phyloP scores from a whole-genome alignment of 1,140 invertebrate species.

The Lineus longissimus region DNA sequence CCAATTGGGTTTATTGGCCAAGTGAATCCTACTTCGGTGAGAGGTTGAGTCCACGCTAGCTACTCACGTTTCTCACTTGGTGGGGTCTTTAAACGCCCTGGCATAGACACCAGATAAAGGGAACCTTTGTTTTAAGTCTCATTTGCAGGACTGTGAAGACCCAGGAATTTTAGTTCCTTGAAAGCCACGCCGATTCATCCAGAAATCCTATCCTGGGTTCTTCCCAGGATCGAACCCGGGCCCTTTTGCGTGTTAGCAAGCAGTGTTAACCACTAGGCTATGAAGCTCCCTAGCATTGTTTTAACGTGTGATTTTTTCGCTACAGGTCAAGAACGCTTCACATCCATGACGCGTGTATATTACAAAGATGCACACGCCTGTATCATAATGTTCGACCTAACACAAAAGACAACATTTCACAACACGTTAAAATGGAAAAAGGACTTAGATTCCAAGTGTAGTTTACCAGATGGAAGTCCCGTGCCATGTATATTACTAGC shows the following conservation, averaged over 20 bases:
- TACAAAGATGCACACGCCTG: constrained; percentile 65
- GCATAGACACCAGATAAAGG: too few relatives aligned
- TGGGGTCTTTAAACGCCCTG: too few relatives aligned
- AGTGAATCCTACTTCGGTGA: too few relatives aligned
- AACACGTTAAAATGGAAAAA: constrained; percentile 63
- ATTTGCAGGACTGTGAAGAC: too few relatives aligned
- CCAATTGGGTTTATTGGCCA: too few relatives aligned
- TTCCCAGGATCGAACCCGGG: too few relatives aligned
- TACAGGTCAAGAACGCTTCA: constrained; percentile 62
- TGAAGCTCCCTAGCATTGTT: background rate
- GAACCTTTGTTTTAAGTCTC: too few relatives aligned
- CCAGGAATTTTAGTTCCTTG: too few relatives aligned
- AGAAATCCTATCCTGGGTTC: too few relatives aligned
- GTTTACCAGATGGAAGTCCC: constrained; percentile 56
- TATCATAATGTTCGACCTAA: constrained; percentile 64
- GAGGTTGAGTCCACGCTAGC: too few relatives aligned
- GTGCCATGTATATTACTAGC: constrained; percentile 62
- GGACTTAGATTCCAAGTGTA: constrained; percentile 62
- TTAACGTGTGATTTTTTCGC: constrained; percentile 21
- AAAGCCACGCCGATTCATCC: too few relatives aligned
- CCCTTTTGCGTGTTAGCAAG: constrained; percentile 36
- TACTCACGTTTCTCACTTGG: too few relatives aligned
- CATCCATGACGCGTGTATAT: constrained; percentile 64
- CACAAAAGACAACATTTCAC: constrained; percentile 59
- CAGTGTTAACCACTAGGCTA: background rate